Conservation (phyloP, 2,797 vertebrate species). For the Paramormyrops hopkinsi region DNA sequence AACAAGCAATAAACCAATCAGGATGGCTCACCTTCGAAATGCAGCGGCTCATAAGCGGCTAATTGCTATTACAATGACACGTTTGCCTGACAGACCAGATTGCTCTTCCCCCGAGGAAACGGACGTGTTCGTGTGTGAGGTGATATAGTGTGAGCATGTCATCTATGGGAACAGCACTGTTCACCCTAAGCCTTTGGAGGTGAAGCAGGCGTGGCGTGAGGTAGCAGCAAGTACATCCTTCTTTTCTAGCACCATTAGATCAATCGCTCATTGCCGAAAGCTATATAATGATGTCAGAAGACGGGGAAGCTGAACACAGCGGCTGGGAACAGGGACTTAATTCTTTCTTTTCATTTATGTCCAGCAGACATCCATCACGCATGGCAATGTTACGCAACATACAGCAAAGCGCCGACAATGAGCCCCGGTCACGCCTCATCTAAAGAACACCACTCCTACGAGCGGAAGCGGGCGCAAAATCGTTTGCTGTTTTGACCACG, state of each 20-base stretch:
- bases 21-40: neutral
- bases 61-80: neutral
- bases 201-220: neutral
- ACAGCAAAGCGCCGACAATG: too few species aligned
- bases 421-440: too few species aligned
- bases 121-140: neutral
- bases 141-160: neutral
- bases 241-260: neutral
- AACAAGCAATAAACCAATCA: neutral
- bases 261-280: neutral
- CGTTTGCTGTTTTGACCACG: neutral
- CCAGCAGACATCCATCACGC: too few species aligned
- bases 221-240: neutral
- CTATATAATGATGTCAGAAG: neutral
- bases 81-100: neutral
- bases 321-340: neutral
- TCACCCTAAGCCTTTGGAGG: neutral
- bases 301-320: neutral
- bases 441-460: too few species aligned
- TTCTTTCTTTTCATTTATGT: too few species aligned
- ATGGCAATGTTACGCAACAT: too few species aligned
- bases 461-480: too few species aligned
- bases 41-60: neutral
- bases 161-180: neutral
- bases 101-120: neutral